These are phyloP conservation scores for Patella depressa DNA, from an alignment of 2,888 invertebrate genomes.

Conservation along the genomic window DNA sequence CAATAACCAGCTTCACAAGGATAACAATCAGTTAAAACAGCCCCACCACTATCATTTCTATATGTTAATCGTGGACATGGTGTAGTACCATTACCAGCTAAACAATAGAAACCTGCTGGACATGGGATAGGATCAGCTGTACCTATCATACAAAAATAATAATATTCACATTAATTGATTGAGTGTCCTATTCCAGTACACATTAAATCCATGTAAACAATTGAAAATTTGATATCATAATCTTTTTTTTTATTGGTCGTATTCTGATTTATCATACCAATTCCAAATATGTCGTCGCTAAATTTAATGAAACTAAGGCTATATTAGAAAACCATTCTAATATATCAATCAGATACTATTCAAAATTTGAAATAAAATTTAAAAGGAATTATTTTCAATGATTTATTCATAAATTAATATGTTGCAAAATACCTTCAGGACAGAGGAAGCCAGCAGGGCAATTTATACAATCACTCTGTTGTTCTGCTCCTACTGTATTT, in stretches of 20 bases:
- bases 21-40: slow-evolving; percentile 57
- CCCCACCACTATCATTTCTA: slow-evolving; percentile 57
- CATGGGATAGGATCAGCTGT: slow-evolving; percentile 59
- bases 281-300: too few species aligned
- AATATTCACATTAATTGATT: background rate
- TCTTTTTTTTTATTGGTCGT: too few species aligned
- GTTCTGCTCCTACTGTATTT: slow-evolving; percentile 53
- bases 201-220: too few species aligned
- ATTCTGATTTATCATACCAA: too few species aligned
- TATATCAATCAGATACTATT: too few species aligned
- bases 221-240: too few species aligned
- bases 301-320: too few species aligned
- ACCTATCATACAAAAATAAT: slow-evolving; percentile 34
- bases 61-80: slow-evolving; percentile 63
- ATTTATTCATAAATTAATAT: too few species aligned
- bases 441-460: slow-evolving; percentile 68
- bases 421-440: slow-evolving; percentile 48
- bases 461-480: slow-evolving; percentile 56
- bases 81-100: slow-evolving; percentile 55
- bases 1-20: slow-evolving; percentile 64
- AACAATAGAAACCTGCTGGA: slow-evolving; percentile 64
- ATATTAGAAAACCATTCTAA: too few species aligned
- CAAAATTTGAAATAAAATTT: too few species aligned
- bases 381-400: too few species aligned
- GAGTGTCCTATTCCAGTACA: too few species aligned